phyloP scores from a whole-genome alignment of 2,797 vertebrate species.

The Melanotaenia trifasciata region DNA sequence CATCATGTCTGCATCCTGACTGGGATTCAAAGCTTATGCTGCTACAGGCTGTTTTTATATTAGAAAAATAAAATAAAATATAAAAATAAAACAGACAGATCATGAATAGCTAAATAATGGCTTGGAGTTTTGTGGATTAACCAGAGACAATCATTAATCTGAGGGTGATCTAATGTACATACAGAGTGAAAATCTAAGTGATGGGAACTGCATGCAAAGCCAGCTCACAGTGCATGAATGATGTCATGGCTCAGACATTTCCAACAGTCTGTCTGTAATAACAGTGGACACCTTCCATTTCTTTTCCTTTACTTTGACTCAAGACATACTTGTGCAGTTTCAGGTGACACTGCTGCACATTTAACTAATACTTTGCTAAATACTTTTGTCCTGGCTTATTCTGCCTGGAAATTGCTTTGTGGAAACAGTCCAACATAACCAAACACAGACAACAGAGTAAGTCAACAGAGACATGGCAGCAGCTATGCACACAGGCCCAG shows the following conservation, averaged over 20 bases:
- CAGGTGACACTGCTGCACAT: too few species aligned
- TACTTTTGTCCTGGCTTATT: neutral
- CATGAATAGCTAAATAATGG: too few species aligned
- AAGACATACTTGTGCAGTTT: neutral
- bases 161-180: neutral
- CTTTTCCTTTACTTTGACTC: neutral
- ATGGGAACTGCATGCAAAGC: neutral
- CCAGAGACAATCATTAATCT: too few species aligned
- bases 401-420: neutral
- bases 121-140: too few species aligned
- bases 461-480: neutral
- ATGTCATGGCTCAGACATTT: constrained; percentile 10
- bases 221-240: neutral
- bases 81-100: too few species aligned
- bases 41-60: too few species aligned
- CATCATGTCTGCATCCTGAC: too few species aligned
- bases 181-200: neutral
- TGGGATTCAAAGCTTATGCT: too few species aligned
- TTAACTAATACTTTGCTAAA: too few species aligned
- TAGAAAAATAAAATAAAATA: too few species aligned
- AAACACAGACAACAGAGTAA: neutral
- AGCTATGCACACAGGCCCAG: neutral
- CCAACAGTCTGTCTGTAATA: neutral
- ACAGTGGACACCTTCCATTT: neutral
- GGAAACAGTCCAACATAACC: neutral